Percentiles rank a stretch among this genome's conserved stretches.
Evolutionary conservation across 2,888 invertebrate genomes (phyloP).

Genomic region (Nasonia oneida): DNA sequence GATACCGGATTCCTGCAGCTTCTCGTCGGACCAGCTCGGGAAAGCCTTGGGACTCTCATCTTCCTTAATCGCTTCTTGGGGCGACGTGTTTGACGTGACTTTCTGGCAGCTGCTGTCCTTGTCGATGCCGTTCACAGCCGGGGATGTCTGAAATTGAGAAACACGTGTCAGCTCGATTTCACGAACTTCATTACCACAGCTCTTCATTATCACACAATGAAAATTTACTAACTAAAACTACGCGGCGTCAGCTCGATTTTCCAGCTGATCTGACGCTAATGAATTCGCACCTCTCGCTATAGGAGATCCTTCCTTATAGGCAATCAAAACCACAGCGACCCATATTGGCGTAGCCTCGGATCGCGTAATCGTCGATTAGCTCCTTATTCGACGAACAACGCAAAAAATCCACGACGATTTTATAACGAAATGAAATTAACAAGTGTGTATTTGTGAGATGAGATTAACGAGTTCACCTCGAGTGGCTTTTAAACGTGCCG

Average conservation of each 20-base stretch:
- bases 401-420: constrained; percentile 16
- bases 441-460: not conserved
- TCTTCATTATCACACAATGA: not conserved
- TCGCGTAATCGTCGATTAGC: constrained; percentile 46
- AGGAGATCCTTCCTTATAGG: constrained; percentile 26
- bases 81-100: constrained; percentile 35
- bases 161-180: not conserved
- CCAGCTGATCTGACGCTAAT: constrained; percentile 11
- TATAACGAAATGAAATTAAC: constrained; percentile 42
- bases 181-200: not conserved
- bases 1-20: constrained; percentile 70
- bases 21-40: constrained; percentile 71
- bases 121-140: constrained; percentile 38
- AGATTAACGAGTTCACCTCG: constrained; percentile 24
- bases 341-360: constrained; percentile 39
- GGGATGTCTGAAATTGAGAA: constrained; percentile 36
- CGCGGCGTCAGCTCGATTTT: not conserved
- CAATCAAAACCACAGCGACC: constrained; percentile 7
- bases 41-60: constrained; percentile 67
- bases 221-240: not conserved
- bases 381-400: constrained; percentile 50
- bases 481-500: not conserved
- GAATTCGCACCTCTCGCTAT: constrained; percentile 46
- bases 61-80: constrained; percentile 57
- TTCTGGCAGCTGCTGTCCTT: constrained; percentile 54